Conservation (phyloP, 2,888 invertebrate genomes). For the Brachypterus glaber region DNA sequence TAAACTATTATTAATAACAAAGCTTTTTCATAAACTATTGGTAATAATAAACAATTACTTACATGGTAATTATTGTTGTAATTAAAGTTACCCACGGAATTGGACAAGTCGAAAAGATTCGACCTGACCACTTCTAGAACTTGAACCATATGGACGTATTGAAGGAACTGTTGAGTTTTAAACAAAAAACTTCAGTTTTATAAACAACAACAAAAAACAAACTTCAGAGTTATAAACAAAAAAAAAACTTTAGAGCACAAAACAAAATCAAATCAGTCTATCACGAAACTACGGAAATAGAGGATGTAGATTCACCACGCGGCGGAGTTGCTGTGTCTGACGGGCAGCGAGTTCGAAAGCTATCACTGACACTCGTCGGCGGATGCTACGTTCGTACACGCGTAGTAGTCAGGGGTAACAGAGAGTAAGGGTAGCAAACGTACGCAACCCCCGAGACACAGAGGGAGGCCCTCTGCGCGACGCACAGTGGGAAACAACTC, state of each 20-base stretch:
- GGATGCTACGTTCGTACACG: neutral
- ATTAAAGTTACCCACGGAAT: constrained; percentile 57
- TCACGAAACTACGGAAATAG: too few relatives aligned
- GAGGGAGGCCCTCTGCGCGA: constrained; percentile 33
- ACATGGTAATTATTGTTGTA: too few relatives aligned
- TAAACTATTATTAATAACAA: too few relatives aligned
- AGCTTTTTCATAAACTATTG: neutral
- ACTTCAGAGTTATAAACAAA: neutral
- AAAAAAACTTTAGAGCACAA: neutral
- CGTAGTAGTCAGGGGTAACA: constrained; percentile 8
- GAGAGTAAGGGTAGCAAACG: constrained; percentile 13
- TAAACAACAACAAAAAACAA: constrained; percentile 6
- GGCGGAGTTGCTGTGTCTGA: neutral
- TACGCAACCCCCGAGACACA: constrained; percentile 26
- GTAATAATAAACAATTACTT: too few relatives aligned
- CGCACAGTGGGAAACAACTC: constrained; percentile 16
- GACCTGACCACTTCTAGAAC: constrained; percentile 71
- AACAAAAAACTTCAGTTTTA: too few relatives aligned
- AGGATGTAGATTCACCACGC: too few relatives aligned
- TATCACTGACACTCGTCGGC: neutral
- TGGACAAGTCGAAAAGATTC: constrained; percentile 67
- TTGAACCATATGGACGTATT: constrained; percentile 62
- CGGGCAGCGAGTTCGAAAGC: neutral
- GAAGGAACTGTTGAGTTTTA: constrained; percentile 7
- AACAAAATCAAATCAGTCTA: too few relatives aligned